A percentile compares a stretch with the other conserved stretches of the same genome.
Conservation (phyloP, 1,140 invertebrate species). For the Tachypleus tridentatus region DNA sequence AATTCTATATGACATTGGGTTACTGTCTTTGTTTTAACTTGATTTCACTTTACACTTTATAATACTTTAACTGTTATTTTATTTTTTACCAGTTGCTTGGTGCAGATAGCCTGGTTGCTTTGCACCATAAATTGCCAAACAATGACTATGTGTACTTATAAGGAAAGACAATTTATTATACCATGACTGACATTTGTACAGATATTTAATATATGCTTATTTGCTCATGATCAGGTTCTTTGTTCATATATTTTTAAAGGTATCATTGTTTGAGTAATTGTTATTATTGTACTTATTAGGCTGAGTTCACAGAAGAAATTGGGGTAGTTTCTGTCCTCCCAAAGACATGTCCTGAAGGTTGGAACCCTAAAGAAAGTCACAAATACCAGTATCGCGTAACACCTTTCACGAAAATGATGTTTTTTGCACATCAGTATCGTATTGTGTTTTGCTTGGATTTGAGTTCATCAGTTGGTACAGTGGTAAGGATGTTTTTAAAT, state of each 20-base stretch:
- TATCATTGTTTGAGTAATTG: slow-evolving; percentile 1
- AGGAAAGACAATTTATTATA: too few relatives aligned
- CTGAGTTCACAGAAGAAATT: slow-evolving; percentile 36
- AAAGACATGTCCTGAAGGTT: slow-evolving; percentile 32
- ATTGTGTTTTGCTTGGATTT: slow-evolving; percentile 67
- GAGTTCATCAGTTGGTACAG: slow-evolving; percentile 60
- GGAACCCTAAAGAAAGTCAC: slow-evolving; percentile 41
- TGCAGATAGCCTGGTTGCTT: too few relatives aligned
- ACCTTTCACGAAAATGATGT: slow-evolving; percentile 39
- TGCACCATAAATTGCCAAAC: too few relatives aligned
- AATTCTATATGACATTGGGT: too few relatives aligned
- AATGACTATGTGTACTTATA: too few relatives aligned
- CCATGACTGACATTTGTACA: too few relatives aligned
- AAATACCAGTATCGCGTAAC: slow-evolving; percentile 44
- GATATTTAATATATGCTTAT: too few relatives aligned
- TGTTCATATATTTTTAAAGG: background rate
- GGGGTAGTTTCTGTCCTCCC: slow-evolving; percentile 52
- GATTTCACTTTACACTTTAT: too few relatives aligned
- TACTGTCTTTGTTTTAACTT: too few relatives aligned
- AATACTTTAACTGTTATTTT: too few relatives aligned
- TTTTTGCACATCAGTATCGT: slow-evolving; percentile 46
- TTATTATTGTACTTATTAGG: slow-evolving; percentile 24
- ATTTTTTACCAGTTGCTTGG: too few relatives aligned
- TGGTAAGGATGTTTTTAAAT: slow-evolving; percentile 36
- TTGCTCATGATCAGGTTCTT: background rate